Conservation (phyloP, 2,888 invertebrate species). For the Agapostemon virescens region DNA sequence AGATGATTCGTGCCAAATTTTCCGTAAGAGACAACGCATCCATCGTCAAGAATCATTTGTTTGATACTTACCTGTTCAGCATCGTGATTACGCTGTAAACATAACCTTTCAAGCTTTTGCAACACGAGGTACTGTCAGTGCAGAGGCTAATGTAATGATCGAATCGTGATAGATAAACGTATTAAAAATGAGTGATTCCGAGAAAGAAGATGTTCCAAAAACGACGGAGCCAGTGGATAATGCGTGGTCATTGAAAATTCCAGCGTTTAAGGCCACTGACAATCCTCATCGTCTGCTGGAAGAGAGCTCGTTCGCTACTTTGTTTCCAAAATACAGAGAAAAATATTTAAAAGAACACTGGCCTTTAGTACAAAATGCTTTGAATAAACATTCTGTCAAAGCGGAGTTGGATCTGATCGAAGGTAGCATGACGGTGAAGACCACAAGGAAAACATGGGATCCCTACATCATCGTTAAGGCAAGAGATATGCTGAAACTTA, state of each 20-base stretch:
- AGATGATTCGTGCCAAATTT: not conserved
- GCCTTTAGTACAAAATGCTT: conserved; percentile 94
- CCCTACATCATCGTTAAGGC: conserved; percentile 98
- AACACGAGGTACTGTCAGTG: not conserved
- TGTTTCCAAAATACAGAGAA: conserved; percentile 98
- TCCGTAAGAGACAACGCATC: not conserved
- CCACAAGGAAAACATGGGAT: conserved; percentile 99
- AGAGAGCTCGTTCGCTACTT: conserved; percentile 97
- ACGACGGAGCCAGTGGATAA: conserved; percentile 86
- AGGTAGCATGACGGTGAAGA: conserved; percentile 96
- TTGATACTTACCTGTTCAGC: not conserved
- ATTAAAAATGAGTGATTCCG: conserved; percentile 76
- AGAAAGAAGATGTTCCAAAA: conserved; percentile 73
- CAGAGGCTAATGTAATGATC: conserved; percentile 17
- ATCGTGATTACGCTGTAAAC: not conserved
- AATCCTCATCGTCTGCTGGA: conserved; percentile 93
- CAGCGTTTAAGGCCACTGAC: conserved; percentile 92
- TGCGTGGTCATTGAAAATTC: conserved; percentile 93
- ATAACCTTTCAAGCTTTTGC: not conserved
- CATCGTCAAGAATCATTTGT: not conserved
- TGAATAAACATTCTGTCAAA: conserved; percentile 89
- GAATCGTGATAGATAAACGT: not conserved
- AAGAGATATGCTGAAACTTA: conserved; percentile 95
- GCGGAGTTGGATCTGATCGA: conserved; percentile 96
- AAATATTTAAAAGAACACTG: conserved; percentile 96